Evolutionary conservation across 2,797 vertebrate genomes (phyloP).

Genomic region (Lithobates sylvaticus): DNA sequence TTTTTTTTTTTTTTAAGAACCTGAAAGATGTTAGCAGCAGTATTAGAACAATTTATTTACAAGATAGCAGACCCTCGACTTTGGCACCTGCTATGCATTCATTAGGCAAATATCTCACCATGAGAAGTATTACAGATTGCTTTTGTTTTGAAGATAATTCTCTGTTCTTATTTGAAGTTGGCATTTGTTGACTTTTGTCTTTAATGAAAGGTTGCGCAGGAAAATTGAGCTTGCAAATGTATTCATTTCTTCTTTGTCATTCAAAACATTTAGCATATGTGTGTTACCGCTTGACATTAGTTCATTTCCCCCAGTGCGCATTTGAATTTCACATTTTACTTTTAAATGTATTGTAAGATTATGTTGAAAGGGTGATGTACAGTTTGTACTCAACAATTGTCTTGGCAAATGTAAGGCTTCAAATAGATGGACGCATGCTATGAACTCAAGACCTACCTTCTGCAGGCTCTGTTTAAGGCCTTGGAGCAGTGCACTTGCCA

Average conservation of each 20-base stretch:
- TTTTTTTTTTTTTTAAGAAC: not conserved
- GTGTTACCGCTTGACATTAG: constrained; percentile 10
- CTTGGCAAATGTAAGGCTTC: not conserved
- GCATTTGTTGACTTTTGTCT: constrained; percentile 24
- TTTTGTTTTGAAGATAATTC: constrained; percentile 7
- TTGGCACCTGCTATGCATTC: not conserved
- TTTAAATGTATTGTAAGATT: not conserved
- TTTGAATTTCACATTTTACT: not conserved
- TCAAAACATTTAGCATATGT: constrained; percentile 23
- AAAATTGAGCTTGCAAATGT: constrained; percentile 24
- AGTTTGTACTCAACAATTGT: not conserved
- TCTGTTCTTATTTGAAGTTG: constrained; percentile 12
- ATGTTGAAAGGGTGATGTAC: not conserved
- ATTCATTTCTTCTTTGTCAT: constrained; percentile 15
- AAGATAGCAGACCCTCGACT: not conserved
- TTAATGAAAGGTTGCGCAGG: not conserved
- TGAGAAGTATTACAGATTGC: not conserved
- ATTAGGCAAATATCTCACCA: constrained; percentile 1
- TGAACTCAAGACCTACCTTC: not conserved
- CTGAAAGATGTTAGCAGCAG: not conserved
- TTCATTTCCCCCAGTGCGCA: not conserved
- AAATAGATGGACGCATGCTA: not conserved
- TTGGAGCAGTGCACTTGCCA: not conserved
- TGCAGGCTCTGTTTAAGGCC: not conserved
- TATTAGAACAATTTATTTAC: not conserved